Evolutionary conservation across 2,888 invertebrate species (phyloP).

Genomic region (Mythimna albipuncta): DNA sequence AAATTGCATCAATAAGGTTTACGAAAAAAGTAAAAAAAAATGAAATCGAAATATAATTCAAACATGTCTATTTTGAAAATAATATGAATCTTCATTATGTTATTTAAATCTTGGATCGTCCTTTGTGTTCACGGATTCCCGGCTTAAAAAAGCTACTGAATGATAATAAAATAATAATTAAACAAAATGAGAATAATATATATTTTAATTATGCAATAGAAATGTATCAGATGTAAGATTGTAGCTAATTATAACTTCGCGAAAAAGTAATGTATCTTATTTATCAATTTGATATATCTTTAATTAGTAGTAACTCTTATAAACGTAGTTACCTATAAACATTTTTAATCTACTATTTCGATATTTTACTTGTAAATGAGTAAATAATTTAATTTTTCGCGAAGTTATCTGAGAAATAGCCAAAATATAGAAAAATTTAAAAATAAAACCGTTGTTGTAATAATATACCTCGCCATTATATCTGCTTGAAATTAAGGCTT

Average conservation of each 20-base stretch:
- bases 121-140: background rate
- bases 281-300: background rate
- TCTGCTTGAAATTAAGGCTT: conserved; percentile 1
- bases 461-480: conserved; percentile 17
- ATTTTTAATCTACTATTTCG: background rate
- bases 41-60: no score
- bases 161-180: conserved; percentile 5
- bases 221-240: background rate
- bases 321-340: background rate
- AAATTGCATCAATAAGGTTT: no score
- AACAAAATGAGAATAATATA: background rate
- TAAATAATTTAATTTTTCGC: conserved; percentile 1
- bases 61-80: background rate
- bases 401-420: conserved; percentile 16
- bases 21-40: no score
- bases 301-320: background rate
- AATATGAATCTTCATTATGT: background rate
- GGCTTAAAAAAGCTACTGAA: background rate
- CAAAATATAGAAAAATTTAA: background rate
- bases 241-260: conserved; percentile 26
- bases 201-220: conserved; percentile 1
- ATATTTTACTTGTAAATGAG: background rate
- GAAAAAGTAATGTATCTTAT: background rate
- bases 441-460: conserved; percentile 2
- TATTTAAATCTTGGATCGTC: background rate